Evolutionary conservation across 2,113 vertebrate species (phyloP).

Genomic region (Takifugu flavidus): DNA sequence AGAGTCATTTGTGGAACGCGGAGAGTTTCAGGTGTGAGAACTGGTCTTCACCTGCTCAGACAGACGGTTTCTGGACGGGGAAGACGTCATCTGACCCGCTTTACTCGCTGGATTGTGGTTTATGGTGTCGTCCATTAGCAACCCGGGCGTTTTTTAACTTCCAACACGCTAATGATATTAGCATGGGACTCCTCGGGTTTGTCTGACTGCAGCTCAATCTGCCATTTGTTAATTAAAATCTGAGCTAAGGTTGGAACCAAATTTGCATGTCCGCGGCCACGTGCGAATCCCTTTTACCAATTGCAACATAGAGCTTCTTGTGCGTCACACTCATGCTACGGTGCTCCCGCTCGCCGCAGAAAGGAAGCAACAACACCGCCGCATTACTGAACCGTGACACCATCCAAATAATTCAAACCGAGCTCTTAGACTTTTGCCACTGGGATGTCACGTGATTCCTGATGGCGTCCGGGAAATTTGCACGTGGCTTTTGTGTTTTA

Average conservation of each 20-base stretch:
- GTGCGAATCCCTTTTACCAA: neutral
- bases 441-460: slow-evolving; percentile 7
- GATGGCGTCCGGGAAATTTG: slow-evolving; percentile 15
- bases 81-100: neutral
- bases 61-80: too few species aligned
- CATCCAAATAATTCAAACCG: slow-evolving; percentile 35
- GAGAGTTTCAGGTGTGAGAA: too few species aligned
- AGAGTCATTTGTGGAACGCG: too few species aligned
- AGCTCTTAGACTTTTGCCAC: slow-evolving; percentile 1
- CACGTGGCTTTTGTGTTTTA: slow-evolving; percentile 4
- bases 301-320: neutral
- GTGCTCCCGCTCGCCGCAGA: neutral
- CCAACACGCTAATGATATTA: neutral
- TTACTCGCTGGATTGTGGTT: neutral
- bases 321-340: neutral
- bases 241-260: slow-evolving; percentile 33
- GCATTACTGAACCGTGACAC: slow-evolving; percentile 18
- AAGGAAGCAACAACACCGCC: slow-evolving; percentile 2
- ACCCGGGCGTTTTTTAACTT: neutral
- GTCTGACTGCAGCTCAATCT: slow-evolving; percentile 47
- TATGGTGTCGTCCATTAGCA: neutral
- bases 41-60: too few species aligned
- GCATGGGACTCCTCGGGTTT: slow-evolving; percentile 5
- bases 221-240: slow-evolving; percentile 60
- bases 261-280: neutral